Evolutionary conservation across 1,140 invertebrate species (phyloP), one percentile per base, ranked within the genome.

Genomic region (Chironomus striatipennis): DNA sequence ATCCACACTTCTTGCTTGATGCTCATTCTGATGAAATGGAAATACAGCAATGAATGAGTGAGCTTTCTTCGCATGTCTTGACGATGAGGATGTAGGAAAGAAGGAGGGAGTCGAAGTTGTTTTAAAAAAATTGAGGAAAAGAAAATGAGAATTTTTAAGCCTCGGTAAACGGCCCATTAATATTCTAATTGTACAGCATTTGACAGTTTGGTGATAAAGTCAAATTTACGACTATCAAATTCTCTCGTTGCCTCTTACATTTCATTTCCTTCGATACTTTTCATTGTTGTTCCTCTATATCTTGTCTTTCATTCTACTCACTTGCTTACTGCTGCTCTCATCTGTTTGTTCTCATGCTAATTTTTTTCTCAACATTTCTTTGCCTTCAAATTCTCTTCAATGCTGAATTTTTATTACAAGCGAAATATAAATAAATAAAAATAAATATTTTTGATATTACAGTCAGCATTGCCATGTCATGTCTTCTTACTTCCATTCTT

Each of bases 121-220:
- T 34, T 34, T 5, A 34, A 34, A 34, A 34, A 34, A 34, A 2
- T 5, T 1, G 5, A 34, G 24, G 24, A 34, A 34, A 34, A 34
- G 47, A 12, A n/a, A 57, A 57, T 21, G 65, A 70, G 65, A 18
- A 18, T 18, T 70, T 70, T 70, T 70, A 70, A 70, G 65, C 65
- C 65, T 20, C 6, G 20, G 20, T 70, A 70, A 70, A 70, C 65
- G 65, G 65, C 65, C 65, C 65, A 70, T 70, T 70, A 70, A 70
- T 70, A 70, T 70, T 70, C 65, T 70, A 70, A 70, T 70, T 70
- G 65, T 70, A 70, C n/a, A 18, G 20, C 65, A 70, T 70, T 70
- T 70, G 65, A 70, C 65, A 70, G 65, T 70, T 70, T 70, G 65
- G 65, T 70, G 65, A 70, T 70, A 70, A 70, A 70, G 65, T 20